Percentiles rank a stretch among this genome's conserved stretches.
Evolutionary conservation across 2,888 invertebrate species (phyloP).

Genomic region (Exephanes ischioxanthus): DNA sequence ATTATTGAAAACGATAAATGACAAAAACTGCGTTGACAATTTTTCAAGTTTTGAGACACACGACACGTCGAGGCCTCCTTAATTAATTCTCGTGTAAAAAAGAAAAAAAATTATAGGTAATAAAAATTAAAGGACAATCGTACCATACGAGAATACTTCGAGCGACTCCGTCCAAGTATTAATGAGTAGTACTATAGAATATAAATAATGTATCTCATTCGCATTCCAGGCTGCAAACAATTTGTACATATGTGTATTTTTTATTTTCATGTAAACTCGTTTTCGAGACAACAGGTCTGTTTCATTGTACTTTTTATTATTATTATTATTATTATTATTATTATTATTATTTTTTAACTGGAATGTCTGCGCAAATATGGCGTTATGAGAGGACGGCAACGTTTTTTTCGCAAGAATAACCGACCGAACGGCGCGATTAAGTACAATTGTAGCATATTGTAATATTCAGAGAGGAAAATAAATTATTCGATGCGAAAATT

Average conservation of each 20-base stretch:
- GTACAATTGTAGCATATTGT: constrained; percentile 27
- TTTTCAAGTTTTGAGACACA: background rate
- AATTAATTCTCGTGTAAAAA: background rate
- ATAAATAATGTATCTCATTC: constrained; percentile 59
- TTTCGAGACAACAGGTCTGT: constrained; percentile 38
- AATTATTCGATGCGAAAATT: background rate
- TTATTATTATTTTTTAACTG: constrained; percentile 5
- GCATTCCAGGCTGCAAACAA: constrained; percentile 52
- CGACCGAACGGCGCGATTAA: background rate
- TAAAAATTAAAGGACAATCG: background rate
- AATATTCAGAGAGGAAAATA: background rate
- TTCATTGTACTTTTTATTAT: constrained; percentile 13
- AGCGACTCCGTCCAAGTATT: constrained; percentile 60
- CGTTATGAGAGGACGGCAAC: background rate
- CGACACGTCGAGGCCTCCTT: background rate
- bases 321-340: background rate
- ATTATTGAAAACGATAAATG: too few relatives aligned
- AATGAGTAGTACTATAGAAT: constrained; percentile 29
- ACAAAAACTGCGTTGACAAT: too few relatives aligned
- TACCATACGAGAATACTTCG: constrained; percentile 24
- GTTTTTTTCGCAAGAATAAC: constrained; percentile 7
- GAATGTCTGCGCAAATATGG: constrained; percentile 3
- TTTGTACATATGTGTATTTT: constrained; percentile 74
- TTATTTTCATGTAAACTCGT: constrained; percentile 55
- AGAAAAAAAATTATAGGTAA: background rate